phyloP scores from a whole-genome alignment of 2,113 vertebrate genomes.

The Hiodon tergisus region DNA sequence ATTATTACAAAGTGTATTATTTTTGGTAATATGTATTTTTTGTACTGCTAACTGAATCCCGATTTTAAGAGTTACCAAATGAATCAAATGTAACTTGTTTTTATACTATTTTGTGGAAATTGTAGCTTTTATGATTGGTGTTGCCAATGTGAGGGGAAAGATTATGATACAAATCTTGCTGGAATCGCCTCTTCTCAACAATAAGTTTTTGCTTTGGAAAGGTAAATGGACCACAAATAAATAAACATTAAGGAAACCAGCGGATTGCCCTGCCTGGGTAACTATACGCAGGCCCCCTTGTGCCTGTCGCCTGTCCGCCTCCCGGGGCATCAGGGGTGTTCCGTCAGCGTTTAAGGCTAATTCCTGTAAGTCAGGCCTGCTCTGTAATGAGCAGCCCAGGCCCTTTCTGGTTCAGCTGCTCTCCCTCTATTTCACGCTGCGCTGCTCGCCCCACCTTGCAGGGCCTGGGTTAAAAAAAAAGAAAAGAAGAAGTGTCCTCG shows the following conservation, averaged over 20 bases:
- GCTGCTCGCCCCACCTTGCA: conserved; percentile 57
- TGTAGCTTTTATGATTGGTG: too few relatives aligned
- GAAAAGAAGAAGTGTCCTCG: conserved; percentile 34
- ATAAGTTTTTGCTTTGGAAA: too few relatives aligned
- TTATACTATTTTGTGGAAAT: too few relatives aligned
- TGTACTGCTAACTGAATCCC: too few relatives aligned
- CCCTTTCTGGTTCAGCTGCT: conserved; percentile 71
- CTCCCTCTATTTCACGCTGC: conserved; percentile 68
- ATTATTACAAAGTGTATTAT: background rate
- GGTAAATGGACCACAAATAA: too few relatives aligned
- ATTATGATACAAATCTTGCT: too few relatives aligned
- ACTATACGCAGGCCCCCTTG: background rate
- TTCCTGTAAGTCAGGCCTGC: conserved; percentile 52
- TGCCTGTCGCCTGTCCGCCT: background rate
- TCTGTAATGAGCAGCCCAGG: conserved; percentile 68
- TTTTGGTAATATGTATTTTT: background rate
- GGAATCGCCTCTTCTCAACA: too few relatives aligned
- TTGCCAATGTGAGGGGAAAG: too few relatives aligned
- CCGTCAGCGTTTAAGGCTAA: conserved; percentile 24
- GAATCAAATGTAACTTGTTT: too few relatives aligned
- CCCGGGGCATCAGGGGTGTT: conserved; percentile 23
- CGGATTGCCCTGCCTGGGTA: background rate
- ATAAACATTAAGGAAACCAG: too few relatives aligned
- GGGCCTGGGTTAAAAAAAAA: conserved; percentile 38
- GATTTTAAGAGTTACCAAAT: too few relatives aligned